These are phyloP conservation scores for Protonibea diacanthus DNA, from an alignment of 2,797 vertebrate species.

Conservation along the genomic window DNA sequence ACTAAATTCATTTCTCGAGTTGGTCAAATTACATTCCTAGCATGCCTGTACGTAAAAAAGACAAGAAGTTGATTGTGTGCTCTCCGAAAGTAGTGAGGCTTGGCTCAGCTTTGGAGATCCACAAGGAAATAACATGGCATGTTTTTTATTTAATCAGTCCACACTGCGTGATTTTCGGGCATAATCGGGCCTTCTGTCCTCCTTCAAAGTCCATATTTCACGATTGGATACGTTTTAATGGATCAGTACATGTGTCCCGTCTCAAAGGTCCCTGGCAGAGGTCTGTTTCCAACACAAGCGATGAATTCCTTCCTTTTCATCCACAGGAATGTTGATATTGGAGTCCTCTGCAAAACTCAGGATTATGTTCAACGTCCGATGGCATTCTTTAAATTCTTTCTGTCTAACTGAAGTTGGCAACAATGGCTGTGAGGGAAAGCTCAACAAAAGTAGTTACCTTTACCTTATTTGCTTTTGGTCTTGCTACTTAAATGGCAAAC, in stretches of 20 bases:
- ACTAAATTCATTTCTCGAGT: constrained; percentile 7
- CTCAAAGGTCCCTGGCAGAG: background rate
- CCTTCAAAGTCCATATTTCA: constrained; percentile 17
- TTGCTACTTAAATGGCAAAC: too few relatives aligned
- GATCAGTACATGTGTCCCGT: background rate
- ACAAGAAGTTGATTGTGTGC: background rate
- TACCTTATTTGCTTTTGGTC: too few relatives aligned
- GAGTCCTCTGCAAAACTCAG: background rate
- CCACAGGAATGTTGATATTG: background rate
- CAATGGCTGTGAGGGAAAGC: too few relatives aligned
- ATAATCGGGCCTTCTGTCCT: constrained; percentile 6
- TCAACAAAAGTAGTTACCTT: too few relatives aligned
- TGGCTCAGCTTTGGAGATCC: background rate
- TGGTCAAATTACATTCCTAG: constrained; percentile 1
- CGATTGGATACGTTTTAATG: constrained; percentile 4
- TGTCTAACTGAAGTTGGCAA: background rate
- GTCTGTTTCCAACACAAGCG: background rate
- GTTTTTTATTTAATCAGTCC: constrained; percentile 35
- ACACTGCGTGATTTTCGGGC: constrained; percentile 5
- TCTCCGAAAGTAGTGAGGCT: background rate
- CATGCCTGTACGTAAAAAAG: constrained; percentile 1
- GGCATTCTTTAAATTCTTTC: background rate
- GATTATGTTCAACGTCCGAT: background rate
- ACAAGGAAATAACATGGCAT: background rate
- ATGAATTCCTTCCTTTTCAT: background rate